phyloP scores from a whole-genome alignment of 2,888 invertebrate species.

The Sepiola atlantica region DNA sequence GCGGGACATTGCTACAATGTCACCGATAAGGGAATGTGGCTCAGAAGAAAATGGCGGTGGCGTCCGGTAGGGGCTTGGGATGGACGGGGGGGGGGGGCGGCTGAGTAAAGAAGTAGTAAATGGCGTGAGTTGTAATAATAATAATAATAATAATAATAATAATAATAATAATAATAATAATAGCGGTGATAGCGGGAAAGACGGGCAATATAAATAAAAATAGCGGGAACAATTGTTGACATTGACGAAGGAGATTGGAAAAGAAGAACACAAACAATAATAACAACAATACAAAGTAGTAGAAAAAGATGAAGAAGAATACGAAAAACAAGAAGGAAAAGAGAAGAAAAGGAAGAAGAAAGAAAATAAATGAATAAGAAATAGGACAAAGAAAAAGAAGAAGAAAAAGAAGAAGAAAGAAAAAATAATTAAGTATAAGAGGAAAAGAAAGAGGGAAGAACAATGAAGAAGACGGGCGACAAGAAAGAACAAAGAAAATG shows the following conservation, averaged over 20 bases:
- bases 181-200: not conserved
- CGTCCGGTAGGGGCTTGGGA: too few relatives aligned
- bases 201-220: not conserved
- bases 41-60: not conserved
- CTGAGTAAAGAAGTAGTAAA: too few relatives aligned
- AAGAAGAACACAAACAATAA: too few relatives aligned
- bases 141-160: not conserved
- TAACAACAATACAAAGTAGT: too few relatives aligned
- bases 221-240: not conserved
- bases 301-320: not conserved
- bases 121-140: too few relatives aligned
- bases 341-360: not conserved
- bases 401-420: not conserved
- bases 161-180: not conserved
- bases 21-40: not conserved
- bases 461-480: not conserved
- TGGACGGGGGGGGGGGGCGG: too few relatives aligned
- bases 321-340: not conserved
- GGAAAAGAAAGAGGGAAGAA: not conserved
- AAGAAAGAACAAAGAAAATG: not conserved
- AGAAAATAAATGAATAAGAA: not conserved
- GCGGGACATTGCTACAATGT: not conserved
- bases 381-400: not conserved
- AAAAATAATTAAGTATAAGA: not conserved
- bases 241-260: not conserved